phyloP scores from a whole-genome alignment of 1,140 invertebrate species.

The Pemphigus obesinymphae region DNA sequence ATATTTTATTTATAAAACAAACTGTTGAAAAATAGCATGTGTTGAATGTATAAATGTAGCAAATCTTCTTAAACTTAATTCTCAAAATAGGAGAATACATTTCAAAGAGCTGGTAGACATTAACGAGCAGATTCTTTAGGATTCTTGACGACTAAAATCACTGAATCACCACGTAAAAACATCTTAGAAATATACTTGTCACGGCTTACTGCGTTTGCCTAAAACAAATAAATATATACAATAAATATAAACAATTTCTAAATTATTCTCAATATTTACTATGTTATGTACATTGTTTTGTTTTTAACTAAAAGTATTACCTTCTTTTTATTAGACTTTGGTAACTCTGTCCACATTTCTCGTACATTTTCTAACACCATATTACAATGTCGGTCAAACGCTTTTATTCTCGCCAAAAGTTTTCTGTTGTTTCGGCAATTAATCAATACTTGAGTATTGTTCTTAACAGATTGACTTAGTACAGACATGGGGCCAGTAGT shows the following conservation, averaged over 20 bases:
- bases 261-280: no score
- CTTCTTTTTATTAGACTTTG: slow-evolving; percentile 94
- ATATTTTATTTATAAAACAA: not conserved
- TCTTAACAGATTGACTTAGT: slow-evolving; percentile 95
- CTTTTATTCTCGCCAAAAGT: slow-evolving; percentile 92
- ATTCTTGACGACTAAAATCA: slow-evolving; percentile 95
- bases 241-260: no score
- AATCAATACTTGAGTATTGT: slow-evolving; percentile 77
- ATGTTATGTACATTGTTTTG: no score
- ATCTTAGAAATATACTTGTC: slow-evolving; percentile 99
- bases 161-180: slow-evolving; percentile 98
- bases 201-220: slow-evolving; percentile 97
- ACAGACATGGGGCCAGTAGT: slow-evolving; percentile 97
- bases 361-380: slow-evolving; percentile 99
- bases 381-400: slow-evolving; percentile 99
- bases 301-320: slow-evolving; percentile 49
- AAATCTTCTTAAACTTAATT: not conserved
- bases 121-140: slow-evolving; percentile 54
- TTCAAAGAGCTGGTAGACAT: slow-evolving; percentile 19
- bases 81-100: not conserved
- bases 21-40: no score
- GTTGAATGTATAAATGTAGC: no score
- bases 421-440: slow-evolving; percentile 87
- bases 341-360: slow-evolving; percentile 99
- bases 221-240: slow-evolving; percentile 50